Percentiles rank a stretch among this genome's conserved stretches.
Evolutionary conservation across 2,888 invertebrate species (phyloP).

Genomic region (Plagodis pulveraria): DNA sequence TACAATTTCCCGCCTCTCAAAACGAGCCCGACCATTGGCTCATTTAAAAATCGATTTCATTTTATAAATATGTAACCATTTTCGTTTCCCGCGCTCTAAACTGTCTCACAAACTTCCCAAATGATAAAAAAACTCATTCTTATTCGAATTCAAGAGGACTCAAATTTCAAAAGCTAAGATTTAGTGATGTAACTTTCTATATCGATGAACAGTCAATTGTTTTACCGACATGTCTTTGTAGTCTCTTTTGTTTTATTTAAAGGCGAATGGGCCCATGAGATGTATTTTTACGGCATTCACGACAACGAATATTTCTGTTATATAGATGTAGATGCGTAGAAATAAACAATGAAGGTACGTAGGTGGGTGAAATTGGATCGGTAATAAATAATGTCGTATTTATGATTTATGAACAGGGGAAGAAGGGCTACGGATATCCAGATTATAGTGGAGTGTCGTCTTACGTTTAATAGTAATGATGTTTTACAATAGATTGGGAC

Average conservation of each 20-base stretch:
- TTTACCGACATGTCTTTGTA: conserved; percentile 82
- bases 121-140: conserved; percentile 36
- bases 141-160: conserved; percentile 45
- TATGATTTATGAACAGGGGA: conserved; percentile 68
- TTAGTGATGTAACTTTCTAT: conserved; percentile 55
- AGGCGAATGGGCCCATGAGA: conserved; percentile 67
- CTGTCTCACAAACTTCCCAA: conserved; percentile 37
- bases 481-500: conserved; percentile 19
- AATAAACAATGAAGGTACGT: conserved; percentile 68
- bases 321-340: conserved; percentile 48
- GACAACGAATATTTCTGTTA: conserved; percentile 55
- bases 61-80: conserved; percentile 85
- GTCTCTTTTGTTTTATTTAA: conserved; percentile 84
- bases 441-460: conserved; percentile 47
- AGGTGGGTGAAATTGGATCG: conserved; percentile 79
- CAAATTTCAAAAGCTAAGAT: conserved; percentile 6
- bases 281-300: conserved; percentile 63
- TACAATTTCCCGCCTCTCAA: conserved; percentile 69
- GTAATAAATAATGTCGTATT: conserved; percentile 81
- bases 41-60: conserved; percentile 84
- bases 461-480: conserved; percentile 45
- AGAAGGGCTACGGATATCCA: conserved; percentile 43
- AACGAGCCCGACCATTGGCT: conserved; percentile 74
- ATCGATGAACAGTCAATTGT: conserved; percentile 71
- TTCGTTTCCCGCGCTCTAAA: conserved; percentile 55